Evolutionary conservation across 1,140 invertebrate genomes (phyloP).

Genomic region (Apocrypta bakeri): DNA sequence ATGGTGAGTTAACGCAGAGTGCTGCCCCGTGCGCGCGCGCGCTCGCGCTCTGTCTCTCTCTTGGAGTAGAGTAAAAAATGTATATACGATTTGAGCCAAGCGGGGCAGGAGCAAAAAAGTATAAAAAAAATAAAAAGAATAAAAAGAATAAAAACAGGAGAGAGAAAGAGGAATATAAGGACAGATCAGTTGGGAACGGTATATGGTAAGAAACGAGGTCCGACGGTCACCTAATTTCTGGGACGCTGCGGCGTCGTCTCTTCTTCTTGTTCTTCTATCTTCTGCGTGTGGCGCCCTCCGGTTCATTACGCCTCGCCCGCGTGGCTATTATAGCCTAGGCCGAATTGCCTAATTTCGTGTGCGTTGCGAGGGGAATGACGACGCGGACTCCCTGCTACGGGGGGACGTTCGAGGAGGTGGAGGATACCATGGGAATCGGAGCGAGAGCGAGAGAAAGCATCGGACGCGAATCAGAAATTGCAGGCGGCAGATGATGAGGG

Average conservation of each 20-base stretch:
- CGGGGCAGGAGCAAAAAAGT: slow-evolving; percentile 32
- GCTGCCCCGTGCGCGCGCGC: not conserved
- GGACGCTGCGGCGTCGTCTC: slow-evolving; percentile 39
- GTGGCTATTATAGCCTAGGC: slow-evolving; percentile 70
- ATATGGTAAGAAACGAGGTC: slow-evolving; percentile 51
- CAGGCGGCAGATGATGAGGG: not conserved
- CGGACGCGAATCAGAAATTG: not conserved
- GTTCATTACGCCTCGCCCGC: slow-evolving; percentile 14
- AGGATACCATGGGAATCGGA: not conserved
- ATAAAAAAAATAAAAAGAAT: not conserved
- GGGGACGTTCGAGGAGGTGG: not conserved
- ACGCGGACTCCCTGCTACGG: not conserved
- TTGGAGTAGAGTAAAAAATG: not conserved
- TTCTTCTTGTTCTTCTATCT: slow-evolving; percentile 61
- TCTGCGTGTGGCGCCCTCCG: slow-evolving; percentile 50
- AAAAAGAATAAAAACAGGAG: not conserved
- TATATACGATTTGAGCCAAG: not conserved
- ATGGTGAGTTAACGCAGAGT: slow-evolving; percentile 28
- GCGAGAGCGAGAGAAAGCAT: not conserved
- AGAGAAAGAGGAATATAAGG: slow-evolving; percentile 52
- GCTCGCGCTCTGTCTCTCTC: too few species aligned
- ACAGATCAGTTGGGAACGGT: too few species aligned
- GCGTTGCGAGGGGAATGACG: not conserved
- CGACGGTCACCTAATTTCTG: slow-evolving; percentile 55
- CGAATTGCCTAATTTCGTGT: slow-evolving; percentile 73